phyloP scores from a whole-genome alignment of 2,113 vertebrate genomes.

The Oophaga pumilio region DNA sequence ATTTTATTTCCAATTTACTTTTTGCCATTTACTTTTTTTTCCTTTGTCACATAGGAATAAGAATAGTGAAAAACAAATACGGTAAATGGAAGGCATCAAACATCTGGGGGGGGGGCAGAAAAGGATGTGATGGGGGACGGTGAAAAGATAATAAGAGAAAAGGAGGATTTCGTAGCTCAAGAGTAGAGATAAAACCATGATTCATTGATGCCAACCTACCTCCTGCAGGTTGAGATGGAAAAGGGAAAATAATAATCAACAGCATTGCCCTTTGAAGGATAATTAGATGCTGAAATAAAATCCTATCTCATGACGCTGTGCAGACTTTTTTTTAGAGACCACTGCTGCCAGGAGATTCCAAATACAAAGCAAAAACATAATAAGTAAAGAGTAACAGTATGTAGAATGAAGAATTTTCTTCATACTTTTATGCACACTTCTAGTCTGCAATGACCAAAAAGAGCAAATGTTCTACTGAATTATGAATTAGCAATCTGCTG shows the following conservation, averaged over 20 bases:
- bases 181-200: conserved; percentile 30
- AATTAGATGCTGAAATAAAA: neutral
- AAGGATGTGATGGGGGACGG: conserved; percentile 1
- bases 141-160: conserved; percentile 40
- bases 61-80: conserved; percentile 15
- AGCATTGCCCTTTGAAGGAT: conserved; percentile 34
- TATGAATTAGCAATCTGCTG: too few species aligned
- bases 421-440: neutral
- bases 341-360: neutral
- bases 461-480: neutral
- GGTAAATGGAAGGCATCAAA: conserved; percentile 36
- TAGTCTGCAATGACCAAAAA: neutral
- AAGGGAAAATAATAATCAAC: conserved; percentile 24
- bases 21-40: conserved; percentile 4
- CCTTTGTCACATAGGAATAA: conserved; percentile 41
- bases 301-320: neutral
- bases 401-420: neutral
- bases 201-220: conserved; percentile 45
- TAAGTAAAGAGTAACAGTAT: neutral
- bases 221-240: conserved; percentile 33
- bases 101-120: neutral
- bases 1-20: conserved; percentile 55
- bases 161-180: neutral
- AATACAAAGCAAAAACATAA: neutral
- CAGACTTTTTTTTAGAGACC: neutral